A percentile compares a stretch with the other conserved stretches of the same genome.
Evolutionary conservation across 2,113 vertebrate genomes (phyloP).

Genomic region (Anolis sagrei): DNA sequence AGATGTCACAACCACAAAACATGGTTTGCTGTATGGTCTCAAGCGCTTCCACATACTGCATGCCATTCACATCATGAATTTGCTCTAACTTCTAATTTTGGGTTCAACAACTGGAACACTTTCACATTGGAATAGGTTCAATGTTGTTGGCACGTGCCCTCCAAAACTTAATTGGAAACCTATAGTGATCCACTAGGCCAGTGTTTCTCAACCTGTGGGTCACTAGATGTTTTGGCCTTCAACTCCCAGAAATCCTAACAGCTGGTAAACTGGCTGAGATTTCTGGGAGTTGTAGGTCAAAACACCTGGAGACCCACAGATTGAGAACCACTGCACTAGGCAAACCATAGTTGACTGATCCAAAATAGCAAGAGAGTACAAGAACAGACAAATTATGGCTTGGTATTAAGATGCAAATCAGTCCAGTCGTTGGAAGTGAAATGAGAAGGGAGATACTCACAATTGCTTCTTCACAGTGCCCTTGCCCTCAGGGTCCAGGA

Average conservation of each 20-base stretch:
- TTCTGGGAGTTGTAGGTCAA: too few relatives aligned
- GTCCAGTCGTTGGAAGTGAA: not conserved
- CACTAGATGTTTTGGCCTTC: too few relatives aligned
- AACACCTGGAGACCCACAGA: too few relatives aligned
- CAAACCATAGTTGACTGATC: not conserved
- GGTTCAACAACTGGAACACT: too few relatives aligned
- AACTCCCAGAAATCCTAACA: too few relatives aligned
- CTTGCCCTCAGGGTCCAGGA: constrained; percentile 87
- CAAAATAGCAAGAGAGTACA: not conserved
- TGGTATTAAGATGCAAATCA: not conserved
- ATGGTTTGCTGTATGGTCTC: too few relatives aligned
- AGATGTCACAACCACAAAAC: not conserved
- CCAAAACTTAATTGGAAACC: not conserved
- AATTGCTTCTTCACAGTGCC: constrained; percentile 90
- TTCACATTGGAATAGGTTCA: not conserved
- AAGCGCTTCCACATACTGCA: not conserved
- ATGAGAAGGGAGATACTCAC: constrained; percentile 72
- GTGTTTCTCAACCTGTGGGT: too few relatives aligned
- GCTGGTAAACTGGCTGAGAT: too few relatives aligned
- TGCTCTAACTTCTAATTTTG: not conserved
- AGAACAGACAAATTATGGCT: not conserved
- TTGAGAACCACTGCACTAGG: too few relatives aligned
- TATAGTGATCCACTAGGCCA: not conserved
- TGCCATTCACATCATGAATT: not conserved
- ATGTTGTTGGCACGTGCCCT: not conserved